These are phyloP conservation scores for Kuschelorhynchus macadamiae DNA, from an alignment of 2,888 invertebrate species.

Conservation along the genomic window DNA sequence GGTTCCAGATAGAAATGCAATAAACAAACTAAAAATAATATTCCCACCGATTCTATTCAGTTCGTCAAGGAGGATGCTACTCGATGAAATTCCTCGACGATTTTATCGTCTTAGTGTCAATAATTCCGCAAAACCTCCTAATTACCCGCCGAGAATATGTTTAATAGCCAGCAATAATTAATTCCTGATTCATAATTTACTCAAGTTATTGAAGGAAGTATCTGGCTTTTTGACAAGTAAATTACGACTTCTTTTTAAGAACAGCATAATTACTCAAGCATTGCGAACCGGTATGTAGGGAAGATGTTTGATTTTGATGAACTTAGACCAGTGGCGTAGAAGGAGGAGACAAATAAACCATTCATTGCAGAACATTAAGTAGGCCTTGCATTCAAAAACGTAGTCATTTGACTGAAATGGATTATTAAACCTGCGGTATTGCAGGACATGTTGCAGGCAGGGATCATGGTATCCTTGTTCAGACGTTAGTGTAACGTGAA, in stretches of 20 bases:
- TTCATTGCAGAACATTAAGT: not conserved
- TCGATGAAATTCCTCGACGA: constrained; percentile 6
- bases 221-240: constrained; percentile 33
- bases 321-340: constrained; percentile 3
- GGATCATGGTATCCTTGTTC: too few species aligned
- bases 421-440: too few species aligned
- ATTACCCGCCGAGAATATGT: not conserved
- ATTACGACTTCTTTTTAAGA: constrained; percentile 21
- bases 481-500: too few species aligned
- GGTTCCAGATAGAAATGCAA: too few species aligned
- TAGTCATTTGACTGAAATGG: too few species aligned
- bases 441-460: too few species aligned
- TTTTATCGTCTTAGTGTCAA: constrained; percentile 4
- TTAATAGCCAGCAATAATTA: not conserved
- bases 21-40: too few species aligned
- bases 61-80: constrained; percentile 6
- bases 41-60: not conserved
- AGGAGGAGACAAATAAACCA: not conserved
- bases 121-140: constrained; percentile 8
- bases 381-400: too few species aligned
- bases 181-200: constrained; percentile 23
- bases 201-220: constrained; percentile 12
- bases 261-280: constrained; percentile 1
- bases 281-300: constrained; percentile 12
- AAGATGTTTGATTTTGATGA: constrained; percentile 2